Evolutionary conservation across 2,888 invertebrate species (phyloP), one percentile per base, ranked within the genome.

Genomic region (Meliscaeva auricollis): DNA sequence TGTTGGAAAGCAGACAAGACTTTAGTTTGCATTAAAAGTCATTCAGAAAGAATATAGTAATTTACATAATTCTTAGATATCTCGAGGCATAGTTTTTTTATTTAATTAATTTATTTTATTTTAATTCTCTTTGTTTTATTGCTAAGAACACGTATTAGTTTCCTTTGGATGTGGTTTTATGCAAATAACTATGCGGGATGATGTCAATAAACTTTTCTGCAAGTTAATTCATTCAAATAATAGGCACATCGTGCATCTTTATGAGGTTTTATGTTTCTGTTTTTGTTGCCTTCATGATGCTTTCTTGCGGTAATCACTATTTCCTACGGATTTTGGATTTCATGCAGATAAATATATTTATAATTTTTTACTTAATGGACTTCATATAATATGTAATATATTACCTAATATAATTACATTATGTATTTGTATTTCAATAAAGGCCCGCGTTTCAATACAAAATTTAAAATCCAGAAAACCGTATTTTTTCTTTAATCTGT

Each of bases 121-220:
- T 26, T 7, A 3, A 26, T 7, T 7, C 2, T 48, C 3, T 30
- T 30, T 50, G 9, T 11, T 20, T 32, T 50, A 7, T 7, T 50
- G 60, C 15, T 52, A 35, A 35, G 0, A 7, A 41, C 11, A 20
- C 5, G 5, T 20, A 22, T 20, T 22, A 48, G 3, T 22, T 20
- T 20, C 11, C 54, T 54, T 62, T 70, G 54, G 48, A 54, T 80
- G 75, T 75, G 80, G 80, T 75, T 75, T 80, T 54, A 50, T 35
- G n/a, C 15, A 62, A 52, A 62, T 54, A n/a, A n/a, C n/a, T n/a
- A 44, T 54, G 30, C 38, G 26, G 46, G 44, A 46, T 52, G 41
- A 38, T 26, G 74, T 80, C 69, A 80, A 75, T 3, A 54, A 75
- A 80, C 80, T 56, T 54, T 32, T 35, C 11, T 6, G 17, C 7